Base-by-base conservation (phyloP, 2,888 invertebrate species). In the Acleris laterana region DNA sequence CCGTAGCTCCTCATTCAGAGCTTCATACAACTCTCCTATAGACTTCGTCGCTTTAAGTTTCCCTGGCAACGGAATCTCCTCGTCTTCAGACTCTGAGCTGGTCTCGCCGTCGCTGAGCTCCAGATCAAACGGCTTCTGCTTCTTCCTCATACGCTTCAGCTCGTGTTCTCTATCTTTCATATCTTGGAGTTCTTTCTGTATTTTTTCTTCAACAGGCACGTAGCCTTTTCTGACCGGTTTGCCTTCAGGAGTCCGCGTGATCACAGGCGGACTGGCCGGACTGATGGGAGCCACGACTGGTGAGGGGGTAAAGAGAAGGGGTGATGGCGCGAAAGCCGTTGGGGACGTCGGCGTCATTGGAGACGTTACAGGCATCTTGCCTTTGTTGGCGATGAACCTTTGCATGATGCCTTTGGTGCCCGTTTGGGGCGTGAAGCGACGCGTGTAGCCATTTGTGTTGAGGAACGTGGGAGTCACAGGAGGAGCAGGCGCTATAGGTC, bases 171-270 rank as follows among this genome's bases (percentile, higher is more conserved):
- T 93, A 71, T 95, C 95, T 78, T 96, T 96, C 94, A 98, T 96
- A 77, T 98, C 98, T 79, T 95, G 94, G 59, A 98, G 89, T 84
- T 98, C 98, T 70, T 95, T 95, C 79, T 97, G 96, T 75, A 98
- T 98, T 86, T 97, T 97, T 77, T 97, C 96, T 82, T 98, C 97
- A 3, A 98, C 97, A 0, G 97, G 96, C 5, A 97, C 95, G 83
- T 94, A 97, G 17, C 97, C 97, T 72, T 96, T 96, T 63, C 97
- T 93, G 42, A 95, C 92, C 1, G 95, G 94, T 72, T 95, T 94
- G 1, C 95, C 95, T 71, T 94, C 94, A 1, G 93, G 87, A 55
- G 94, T 94, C 62, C 94, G 93, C 65, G 92, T 89, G 69, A 94
- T 93, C 68, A 91, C 84, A n/a, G 93, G 85, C 9, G 87, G 82